Percentiles rank a stretch among this genome's conserved stretches.
Evolutionary conservation across 2,797 vertebrate species (phyloP).

Genomic region (Pseudochirops corinnae): DNA sequence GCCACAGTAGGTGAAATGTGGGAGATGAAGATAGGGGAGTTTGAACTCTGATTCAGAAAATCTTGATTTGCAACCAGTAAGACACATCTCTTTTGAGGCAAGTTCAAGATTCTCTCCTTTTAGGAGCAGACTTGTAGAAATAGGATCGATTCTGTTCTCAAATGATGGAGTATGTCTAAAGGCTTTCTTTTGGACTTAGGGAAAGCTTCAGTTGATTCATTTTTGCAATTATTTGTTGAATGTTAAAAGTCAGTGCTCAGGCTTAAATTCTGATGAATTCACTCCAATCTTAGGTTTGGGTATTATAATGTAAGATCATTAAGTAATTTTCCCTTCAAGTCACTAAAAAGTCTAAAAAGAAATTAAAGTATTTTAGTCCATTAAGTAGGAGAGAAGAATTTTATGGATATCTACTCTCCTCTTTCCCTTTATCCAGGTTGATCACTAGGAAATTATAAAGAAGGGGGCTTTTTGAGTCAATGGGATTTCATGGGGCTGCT

Average conservation of each 20-base stretch:
- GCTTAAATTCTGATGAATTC: background rate
- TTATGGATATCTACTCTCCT: background rate
- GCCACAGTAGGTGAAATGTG: background rate
- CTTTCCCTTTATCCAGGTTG: background rate
- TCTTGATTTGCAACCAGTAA: background rate
- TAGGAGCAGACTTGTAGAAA: background rate
- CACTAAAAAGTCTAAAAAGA: background rate
- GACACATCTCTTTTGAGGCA: background rate
- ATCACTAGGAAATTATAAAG: background rate
- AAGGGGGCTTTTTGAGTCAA: background rate
- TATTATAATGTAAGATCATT: background rate
- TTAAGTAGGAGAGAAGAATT: background rate
- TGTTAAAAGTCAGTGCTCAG: background rate
- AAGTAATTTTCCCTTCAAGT: background rate
- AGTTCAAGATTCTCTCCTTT: background rate
- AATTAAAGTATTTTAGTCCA: background rate
- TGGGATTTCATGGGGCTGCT: background rate
- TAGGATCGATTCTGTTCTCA: background rate
- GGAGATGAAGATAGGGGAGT: background rate
- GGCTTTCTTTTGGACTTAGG: background rate
- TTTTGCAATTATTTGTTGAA: background rate
- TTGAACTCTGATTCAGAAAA: background rate
- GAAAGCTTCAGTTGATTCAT: background rate
- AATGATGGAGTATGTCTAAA: background rate
- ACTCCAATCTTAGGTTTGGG: background rate